A percentile compares a stretch with the other conserved stretches of the same genome.
Evolutionary conservation across 1,140 invertebrate genomes (phyloP).

Genomic region (Drosophila orosa): DNA sequence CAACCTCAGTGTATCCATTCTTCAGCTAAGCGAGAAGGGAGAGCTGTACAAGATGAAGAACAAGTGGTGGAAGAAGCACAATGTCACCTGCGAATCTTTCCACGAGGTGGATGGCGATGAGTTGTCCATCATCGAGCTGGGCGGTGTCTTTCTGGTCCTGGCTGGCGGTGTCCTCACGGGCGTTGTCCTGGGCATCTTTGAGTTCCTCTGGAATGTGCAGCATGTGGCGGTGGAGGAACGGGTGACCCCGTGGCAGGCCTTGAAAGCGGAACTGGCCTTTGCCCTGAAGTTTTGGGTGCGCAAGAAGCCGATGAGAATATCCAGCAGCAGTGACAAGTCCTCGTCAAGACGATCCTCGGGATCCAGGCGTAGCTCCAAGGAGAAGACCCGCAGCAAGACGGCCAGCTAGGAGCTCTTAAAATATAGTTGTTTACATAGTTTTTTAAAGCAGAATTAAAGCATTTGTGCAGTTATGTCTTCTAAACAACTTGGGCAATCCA

Average conservation of each 20-base stretch:
- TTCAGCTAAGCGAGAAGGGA: slow-evolving; percentile 93
- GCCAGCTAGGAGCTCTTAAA: slow-evolving; percentile 26
- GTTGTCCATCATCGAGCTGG: slow-evolving; percentile 87
- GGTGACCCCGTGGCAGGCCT: slow-evolving; percentile 87
- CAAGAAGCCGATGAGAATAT: slow-evolving; percentile 87
- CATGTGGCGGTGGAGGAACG: slow-evolving; percentile 91
- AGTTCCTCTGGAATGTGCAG: slow-evolving; percentile 94
- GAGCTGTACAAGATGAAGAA: slow-evolving; percentile 91
- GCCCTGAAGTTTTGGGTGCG: slow-evolving; percentile 87
- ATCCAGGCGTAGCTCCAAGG: slow-evolving; percentile 69
- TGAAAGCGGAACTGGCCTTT: slow-evolving; percentile 87
- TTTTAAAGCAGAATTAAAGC: neutral
- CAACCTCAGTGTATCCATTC: slow-evolving; percentile 89
- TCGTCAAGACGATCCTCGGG: slow-evolving; percentile 80
- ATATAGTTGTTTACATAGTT: neutral
- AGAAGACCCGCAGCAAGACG: slow-evolving; percentile 70
- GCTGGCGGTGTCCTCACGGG: slow-evolving; percentile 87
- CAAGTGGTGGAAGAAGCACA: slow-evolving; percentile 93
- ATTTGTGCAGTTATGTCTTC: slow-evolving; percentile 6
- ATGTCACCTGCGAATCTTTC: slow-evolving; percentile 56
- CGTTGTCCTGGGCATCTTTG: slow-evolving; percentile 88
- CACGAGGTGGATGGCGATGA: slow-evolving; percentile 83
- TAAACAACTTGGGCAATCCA: slow-evolving; percentile 1
- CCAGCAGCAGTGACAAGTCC: slow-evolving; percentile 72
- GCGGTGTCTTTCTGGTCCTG: slow-evolving; percentile 90